Evolutionary conservation across 2,797 vertebrate species (phyloP).

Genomic region (Semaprochilodus insignis): DNA sequence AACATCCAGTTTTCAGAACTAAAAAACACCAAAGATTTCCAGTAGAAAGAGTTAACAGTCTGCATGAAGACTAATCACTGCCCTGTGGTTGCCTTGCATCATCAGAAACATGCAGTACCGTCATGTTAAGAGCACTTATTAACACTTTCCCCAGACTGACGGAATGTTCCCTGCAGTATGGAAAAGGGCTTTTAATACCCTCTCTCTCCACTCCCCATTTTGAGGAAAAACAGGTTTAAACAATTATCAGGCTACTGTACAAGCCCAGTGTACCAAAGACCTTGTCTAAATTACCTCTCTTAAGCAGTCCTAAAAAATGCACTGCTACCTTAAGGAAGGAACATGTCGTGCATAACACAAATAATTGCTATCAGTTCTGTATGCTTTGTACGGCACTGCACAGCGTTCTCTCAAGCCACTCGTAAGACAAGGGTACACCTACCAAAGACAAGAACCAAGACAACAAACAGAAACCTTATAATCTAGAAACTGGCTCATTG

Average conservation of each 20-base stretch:
- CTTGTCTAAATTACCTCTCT: constrained; percentile 64
- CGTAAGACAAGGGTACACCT: neutral
- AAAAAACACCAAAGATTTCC: neutral
- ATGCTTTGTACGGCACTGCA: constrained; percentile 42
- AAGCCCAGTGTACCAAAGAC: constrained; percentile 62
- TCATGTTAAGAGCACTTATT: constrained; percentile 68
- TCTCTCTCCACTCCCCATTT: constrained; percentile 48
- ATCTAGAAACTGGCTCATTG: too few species aligned
- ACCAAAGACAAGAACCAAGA: neutral
- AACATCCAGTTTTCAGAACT: constrained; percentile 14
- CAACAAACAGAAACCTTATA: neutral
- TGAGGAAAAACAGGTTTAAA: constrained; percentile 70
- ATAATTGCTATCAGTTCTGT: constrained; percentile 60
- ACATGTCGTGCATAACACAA: constrained; percentile 66
- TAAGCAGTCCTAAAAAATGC: constrained; percentile 64
- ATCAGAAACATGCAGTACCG: constrained; percentile 58
- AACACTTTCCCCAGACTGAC: constrained; percentile 69
- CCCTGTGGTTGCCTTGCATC: constrained; percentile 46
- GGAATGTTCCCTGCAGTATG: constrained; percentile 72
- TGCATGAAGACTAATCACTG: constrained; percentile 33
- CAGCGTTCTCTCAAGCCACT: constrained; percentile 21
- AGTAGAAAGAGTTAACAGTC: constrained; percentile 44
- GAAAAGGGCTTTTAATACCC: constrained; percentile 70
- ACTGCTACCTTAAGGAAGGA: constrained; percentile 57
- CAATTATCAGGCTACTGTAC: constrained; percentile 76